Evolutionary conservation across 2,797 vertebrate genomes (phyloP).

Genomic region (Ctenochaetus hawaiiensis): DNA sequence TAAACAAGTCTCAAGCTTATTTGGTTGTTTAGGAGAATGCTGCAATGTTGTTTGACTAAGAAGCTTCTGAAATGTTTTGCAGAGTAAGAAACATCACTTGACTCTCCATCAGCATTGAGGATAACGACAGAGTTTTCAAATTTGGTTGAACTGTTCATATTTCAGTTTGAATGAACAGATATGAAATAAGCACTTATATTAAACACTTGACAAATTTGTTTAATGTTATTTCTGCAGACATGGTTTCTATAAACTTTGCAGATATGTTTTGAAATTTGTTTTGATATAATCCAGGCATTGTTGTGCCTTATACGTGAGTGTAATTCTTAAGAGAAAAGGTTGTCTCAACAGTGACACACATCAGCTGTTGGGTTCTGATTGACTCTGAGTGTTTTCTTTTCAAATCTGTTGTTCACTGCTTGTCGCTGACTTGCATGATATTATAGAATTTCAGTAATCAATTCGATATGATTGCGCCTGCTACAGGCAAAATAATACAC

Average conservation of each 20-base stretch:
- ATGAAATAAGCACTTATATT: background rate
- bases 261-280: background rate
- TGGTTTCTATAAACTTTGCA: background rate
- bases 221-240: background rate
- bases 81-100: too few relatives aligned
- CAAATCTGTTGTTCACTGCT: conserved; percentile 49
- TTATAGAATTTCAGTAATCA: conserved; percentile 56
- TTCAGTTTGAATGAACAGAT: background rate
- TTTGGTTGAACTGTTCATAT: too few relatives aligned
- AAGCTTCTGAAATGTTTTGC: too few relatives aligned
- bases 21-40: too few relatives aligned
- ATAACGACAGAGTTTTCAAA: background rate
- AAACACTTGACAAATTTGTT: background rate
- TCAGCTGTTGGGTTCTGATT: conserved; percentile 36
- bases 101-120: too few relatives aligned
- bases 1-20: too few relatives aligned
- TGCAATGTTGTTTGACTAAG: too few relatives aligned
- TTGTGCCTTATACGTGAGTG: conserved; percentile 25
- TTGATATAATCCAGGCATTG: conserved; percentile 13
- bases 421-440: conserved; percentile 58
- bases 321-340: conserved; percentile 65
- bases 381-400: conserved; percentile 45
- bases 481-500: conserved; percentile 67
- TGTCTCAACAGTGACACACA: conserved; percentile 58
- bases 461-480: conserved; percentile 68